A percentile compares a stretch with the other conserved stretches of the same genome.
phyloP scores from a whole-genome alignment of 2,113 vertebrate species.

The Atractosteus spatula region DNA sequence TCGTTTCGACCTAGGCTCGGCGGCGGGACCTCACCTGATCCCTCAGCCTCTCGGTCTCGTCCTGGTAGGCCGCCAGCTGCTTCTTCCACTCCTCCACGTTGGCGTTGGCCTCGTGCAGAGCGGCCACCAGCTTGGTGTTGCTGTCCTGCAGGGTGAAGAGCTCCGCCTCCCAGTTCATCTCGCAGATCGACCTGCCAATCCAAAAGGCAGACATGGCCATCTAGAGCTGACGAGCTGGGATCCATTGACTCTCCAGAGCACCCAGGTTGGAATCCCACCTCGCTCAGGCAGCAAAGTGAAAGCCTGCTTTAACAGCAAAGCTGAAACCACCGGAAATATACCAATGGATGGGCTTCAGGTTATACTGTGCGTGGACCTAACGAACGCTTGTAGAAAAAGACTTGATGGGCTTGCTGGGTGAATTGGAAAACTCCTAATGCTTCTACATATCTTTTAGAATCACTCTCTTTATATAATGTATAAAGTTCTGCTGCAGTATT shows the following conservation, averaged over 20 bases:
- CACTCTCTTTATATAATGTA: too few species aligned
- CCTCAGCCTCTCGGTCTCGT: constrained; percentile 81
- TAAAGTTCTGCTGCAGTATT: too few species aligned
- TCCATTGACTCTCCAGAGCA: not conserved
- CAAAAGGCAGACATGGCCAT: not conserved
- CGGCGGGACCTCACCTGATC: constrained; percentile 71
- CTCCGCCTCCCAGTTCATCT: constrained; percentile 92
- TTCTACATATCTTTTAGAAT: too few species aligned
- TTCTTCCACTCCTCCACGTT: constrained; percentile 94
- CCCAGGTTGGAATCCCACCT: too few species aligned
- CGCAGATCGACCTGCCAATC: constrained; percentile 80
- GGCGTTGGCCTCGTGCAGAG: constrained; percentile 86
- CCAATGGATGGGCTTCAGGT: too few species aligned
- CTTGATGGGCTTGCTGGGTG: too few species aligned
- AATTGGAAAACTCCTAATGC: too few species aligned
- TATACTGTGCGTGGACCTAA: too few species aligned
- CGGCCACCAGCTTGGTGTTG: constrained; percentile 85
- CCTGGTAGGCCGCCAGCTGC: constrained; percentile 86
- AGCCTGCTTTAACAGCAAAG: too few species aligned
- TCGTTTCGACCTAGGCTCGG: not conserved
- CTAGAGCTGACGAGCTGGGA: not conserved
- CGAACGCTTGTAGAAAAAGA: too few species aligned
- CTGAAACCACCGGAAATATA: too few species aligned
- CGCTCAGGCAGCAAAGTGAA: too few species aligned
- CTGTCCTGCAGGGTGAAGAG: constrained; percentile 95